Evolutionary conservation across 2,888 invertebrate species (phyloP).

Genomic region (Prosapia bicincta): DNA sequence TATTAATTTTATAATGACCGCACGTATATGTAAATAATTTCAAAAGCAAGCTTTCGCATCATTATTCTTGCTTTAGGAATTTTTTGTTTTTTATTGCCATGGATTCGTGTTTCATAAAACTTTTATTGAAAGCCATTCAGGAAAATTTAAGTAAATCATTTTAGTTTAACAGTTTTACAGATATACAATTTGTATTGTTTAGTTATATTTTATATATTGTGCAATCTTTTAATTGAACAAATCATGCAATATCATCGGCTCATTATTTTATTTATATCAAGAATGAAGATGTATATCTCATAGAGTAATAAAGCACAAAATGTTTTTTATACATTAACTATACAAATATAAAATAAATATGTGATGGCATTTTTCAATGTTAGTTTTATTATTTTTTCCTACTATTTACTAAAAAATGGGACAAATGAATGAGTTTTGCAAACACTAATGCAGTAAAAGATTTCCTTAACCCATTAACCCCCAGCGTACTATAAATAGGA

Average conservation of each 20-base stretch:
- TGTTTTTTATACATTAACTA: constrained; percentile 26
- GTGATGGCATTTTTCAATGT: constrained; percentile 25
- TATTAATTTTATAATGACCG: not conserved
- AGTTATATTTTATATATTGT: constrained; percentile 6
- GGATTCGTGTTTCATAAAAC: not conserved
- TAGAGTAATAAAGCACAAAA: constrained; percentile 26
- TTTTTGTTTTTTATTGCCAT: not conserved
- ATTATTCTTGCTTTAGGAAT: not conserved
- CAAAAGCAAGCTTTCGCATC: not conserved
- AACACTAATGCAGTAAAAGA: no score
- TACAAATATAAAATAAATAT: constrained; percentile 18
- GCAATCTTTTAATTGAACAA: not conserved
- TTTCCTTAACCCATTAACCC: no score
- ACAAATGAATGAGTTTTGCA: no score
- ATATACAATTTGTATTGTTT: constrained; percentile 2
- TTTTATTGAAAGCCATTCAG: not conserved
- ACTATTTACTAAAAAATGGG: no score
- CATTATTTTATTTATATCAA: constrained; percentile 12
- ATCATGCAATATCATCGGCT: constrained; percentile 17
- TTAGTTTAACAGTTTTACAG: not conserved
- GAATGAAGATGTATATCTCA: constrained; percentile 10
- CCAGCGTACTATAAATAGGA: no score
- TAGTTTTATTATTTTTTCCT: not conserved
- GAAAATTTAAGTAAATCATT: not conserved
- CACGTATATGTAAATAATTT: not conserved